phyloP scores from a whole-genome alignment of 2,888 invertebrate genomes.

The Subacronicta megacephala region DNA sequence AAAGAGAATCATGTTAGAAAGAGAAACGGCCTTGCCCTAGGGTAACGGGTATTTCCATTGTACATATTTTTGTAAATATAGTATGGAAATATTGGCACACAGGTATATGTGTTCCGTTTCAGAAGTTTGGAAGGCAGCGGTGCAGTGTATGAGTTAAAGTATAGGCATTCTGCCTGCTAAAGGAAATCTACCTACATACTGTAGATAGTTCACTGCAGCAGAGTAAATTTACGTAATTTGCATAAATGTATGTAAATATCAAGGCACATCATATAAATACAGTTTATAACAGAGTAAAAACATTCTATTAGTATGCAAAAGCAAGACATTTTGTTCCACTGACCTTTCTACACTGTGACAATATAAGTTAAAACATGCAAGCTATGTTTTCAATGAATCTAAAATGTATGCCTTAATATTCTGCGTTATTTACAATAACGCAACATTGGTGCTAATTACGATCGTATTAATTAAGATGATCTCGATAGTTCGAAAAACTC shows the following conservation, averaged over 20 bases:
- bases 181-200: background rate
- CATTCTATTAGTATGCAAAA: constrained; percentile 31
- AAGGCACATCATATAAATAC: constrained; percentile 8
- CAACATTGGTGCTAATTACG: constrained; percentile 58
- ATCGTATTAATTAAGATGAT: constrained; percentile 59
- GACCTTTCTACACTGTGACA: constrained; percentile 26
- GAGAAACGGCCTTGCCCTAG: background rate
- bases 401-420: constrained; percentile 18
- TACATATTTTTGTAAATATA: constrained; percentile 44
- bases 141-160: background rate
- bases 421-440: constrained; percentile 15
- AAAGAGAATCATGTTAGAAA: background rate
- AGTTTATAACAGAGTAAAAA: constrained; percentile 27
- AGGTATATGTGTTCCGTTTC: constrained; percentile 16
- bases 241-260: constrained; percentile 16
- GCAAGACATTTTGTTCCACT: constrained; percentile 13
- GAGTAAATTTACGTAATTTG: constrained; percentile 1
- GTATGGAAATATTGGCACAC: background rate
- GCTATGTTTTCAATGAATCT: background rate
- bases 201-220: background rate
- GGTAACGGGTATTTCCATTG: constrained; percentile 1
- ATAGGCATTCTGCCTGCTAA: constrained; percentile 1
- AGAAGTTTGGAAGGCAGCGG: constrained; percentile 8
- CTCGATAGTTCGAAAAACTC: constrained; percentile 61
- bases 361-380: constrained; percentile 12